Evolutionary conservation across 2,113 vertebrate species (phyloP).

Genomic region (Cyanoderma ruficeps): DNA sequence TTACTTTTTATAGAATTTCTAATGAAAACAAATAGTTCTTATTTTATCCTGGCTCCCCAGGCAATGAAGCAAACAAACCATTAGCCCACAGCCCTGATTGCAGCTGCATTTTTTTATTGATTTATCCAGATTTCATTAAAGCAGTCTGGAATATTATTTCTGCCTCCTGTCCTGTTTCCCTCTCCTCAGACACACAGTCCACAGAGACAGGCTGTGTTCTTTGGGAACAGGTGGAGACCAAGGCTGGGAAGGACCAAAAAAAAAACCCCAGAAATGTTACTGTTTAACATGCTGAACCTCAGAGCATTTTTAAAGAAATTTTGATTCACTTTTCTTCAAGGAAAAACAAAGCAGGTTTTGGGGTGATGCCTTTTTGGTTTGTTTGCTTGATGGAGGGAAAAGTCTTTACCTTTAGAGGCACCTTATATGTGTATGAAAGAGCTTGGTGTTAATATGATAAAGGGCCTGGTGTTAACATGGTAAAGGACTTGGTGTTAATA

Average conservation of each 20-base stretch:
- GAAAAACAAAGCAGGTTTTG: neutral
- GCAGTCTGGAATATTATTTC: neutral
- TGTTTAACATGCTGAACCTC: neutral
- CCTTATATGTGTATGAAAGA: neutral
- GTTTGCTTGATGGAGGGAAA: neutral
- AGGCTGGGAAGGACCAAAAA: conserved; percentile 39
- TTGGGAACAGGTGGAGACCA: conserved; percentile 25
- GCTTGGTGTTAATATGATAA: fast-evolving
- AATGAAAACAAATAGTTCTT: conserved; percentile 33
- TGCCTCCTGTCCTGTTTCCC: conserved; percentile 4
- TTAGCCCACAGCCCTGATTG: neutral
- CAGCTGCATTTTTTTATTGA: conserved; percentile 23
- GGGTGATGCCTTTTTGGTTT: neutral
- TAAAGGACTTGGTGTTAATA: fast-evolving
- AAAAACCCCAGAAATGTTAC: conserved; percentile 31
- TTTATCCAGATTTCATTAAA: conserved; percentile 51
- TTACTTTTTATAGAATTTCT: conserved; percentile 50
- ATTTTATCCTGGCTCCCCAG: conserved; percentile 14
- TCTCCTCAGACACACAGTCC: neutral
- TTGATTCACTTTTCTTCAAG: neutral
- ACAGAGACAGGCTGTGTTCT: neutral
- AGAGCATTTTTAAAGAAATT: conserved; percentile 7
- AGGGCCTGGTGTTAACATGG: fast-evolving
- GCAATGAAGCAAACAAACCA: conserved; percentile 18
- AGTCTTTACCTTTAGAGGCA: neutral